These are phyloP conservation scores for Aethes cnicana DNA, from an alignment of 2,888 invertebrate species.

Conservation along the genomic window DNA sequence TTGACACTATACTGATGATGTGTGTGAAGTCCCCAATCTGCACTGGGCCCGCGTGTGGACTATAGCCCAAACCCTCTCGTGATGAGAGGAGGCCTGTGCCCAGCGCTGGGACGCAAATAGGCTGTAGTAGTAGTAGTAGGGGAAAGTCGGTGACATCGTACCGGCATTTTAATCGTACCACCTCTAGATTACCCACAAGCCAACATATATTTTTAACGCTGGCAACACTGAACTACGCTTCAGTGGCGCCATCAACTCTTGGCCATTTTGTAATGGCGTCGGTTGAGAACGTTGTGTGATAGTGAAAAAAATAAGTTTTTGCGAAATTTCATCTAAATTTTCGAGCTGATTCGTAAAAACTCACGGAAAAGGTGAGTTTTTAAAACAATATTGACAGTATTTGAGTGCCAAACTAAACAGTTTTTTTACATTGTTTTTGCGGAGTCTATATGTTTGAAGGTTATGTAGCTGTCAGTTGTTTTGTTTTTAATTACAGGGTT, in stretches of 20 bases:
- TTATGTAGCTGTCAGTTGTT: background rate
- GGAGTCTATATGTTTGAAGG: background rate
- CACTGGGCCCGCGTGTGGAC: no score
- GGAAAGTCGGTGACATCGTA: background rate
- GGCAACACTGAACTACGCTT: background rate
- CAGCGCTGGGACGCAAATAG: no score
- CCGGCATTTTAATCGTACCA: background rate
- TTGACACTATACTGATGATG: no score
- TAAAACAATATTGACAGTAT: background rate
- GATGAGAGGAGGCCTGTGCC: no score
- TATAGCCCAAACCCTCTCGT: no score
- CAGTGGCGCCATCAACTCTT: background rate
- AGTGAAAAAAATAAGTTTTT: background rate
- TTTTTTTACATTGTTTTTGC: background rate
- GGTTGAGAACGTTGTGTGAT: background rate
- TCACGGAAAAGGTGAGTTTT: slow-evolving; percentile 2
- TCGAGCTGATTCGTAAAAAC: no score
- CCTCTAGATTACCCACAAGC: background rate
- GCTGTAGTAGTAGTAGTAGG: no score
- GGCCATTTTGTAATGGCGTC: background rate
- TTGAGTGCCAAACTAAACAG: background rate
- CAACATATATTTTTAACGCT: background rate
- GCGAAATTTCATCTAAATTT: no score
- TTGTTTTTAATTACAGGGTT: background rate
- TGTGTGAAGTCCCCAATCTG: no score